Conservation (phyloP, 2,113 vertebrate genomes). For the Mormyrus iriodes region DNA sequence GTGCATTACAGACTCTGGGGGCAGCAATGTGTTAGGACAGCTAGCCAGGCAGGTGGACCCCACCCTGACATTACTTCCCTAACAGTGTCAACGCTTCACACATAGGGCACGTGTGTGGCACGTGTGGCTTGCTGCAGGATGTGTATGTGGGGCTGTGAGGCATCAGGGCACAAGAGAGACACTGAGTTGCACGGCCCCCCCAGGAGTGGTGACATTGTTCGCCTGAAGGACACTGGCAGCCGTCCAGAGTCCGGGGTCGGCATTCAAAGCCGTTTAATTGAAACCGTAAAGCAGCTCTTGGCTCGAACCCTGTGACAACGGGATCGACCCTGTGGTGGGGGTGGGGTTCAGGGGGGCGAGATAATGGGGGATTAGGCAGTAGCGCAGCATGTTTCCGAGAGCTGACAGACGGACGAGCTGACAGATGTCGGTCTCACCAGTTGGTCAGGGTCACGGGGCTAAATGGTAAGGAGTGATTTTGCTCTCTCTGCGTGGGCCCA, state of each 20-base stretch:
- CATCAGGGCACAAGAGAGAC: not conserved
- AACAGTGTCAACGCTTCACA: not conserved
- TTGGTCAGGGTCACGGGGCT: not conserved
- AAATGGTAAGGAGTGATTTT: not conserved
- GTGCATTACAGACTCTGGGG: not conserved
- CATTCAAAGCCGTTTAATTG: slow-evolving; percentile 18
- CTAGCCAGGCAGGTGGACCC: not conserved
- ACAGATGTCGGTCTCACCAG: not conserved
- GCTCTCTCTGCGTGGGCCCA: not conserved
- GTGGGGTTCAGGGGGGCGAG: not conserved
- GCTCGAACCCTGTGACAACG: not conserved
- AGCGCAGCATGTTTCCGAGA: not conserved
- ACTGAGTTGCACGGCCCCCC: not conserved
- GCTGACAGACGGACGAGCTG: not conserved
- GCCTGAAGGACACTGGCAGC: slow-evolving; percentile 18
- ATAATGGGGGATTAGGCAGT: slow-evolving; percentile 6
- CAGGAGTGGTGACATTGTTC: not conserved
- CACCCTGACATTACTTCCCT: not conserved
- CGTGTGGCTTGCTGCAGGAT: not conserved
- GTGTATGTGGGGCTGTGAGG: not conserved
- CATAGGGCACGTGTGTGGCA: not conserved
- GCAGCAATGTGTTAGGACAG: not conserved
- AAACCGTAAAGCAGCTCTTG: slow-evolving; percentile 17
- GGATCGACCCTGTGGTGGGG: not conserved
- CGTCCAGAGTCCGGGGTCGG: not conserved